Conservation (phyloP, 2,797 vertebrate species). For the Trematomus bernacchii region DNA sequence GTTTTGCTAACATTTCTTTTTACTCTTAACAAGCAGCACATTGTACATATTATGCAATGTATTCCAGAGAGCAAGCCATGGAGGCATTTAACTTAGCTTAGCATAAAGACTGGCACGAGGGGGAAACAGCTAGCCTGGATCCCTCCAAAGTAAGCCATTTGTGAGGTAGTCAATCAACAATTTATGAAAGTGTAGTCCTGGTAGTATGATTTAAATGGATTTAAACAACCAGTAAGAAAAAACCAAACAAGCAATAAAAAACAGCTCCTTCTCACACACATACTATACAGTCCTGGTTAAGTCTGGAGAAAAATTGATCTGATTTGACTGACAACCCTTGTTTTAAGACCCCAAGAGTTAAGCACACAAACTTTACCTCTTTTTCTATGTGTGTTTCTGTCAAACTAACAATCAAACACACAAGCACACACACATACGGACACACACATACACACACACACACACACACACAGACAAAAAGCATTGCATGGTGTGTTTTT, state of each 20-base stretch:
- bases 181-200: not conserved
- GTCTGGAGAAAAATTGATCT: conserved; percentile 36
- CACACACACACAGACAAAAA: conserved; percentile 55
- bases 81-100: not conserved
- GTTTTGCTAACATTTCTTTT: not conserved
- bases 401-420: too few species aligned
- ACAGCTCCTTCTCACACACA: conserved; percentile 13
- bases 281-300: conserved; percentile 9
- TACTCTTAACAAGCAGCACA: not conserved
- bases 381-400: not conserved
- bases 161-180: not conserved
- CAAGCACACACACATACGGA: not conserved
- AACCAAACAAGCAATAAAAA: conserved; percentile 8
- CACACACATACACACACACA: conserved; percentile 23
- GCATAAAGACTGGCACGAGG: too few species aligned
- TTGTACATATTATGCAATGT: not conserved
- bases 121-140: not conserved
- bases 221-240: conserved; percentile 10
- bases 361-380: conserved; percentile 44
- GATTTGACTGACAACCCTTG: conserved; percentile 65
- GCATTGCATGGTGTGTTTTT: conserved; percentile 81
- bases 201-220: not conserved
- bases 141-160: not conserved
- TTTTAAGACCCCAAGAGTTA: conserved; percentile 55
- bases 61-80: not conserved